Percentiles rank a stretch among this genome's conserved stretches.
Conservation (phyloP, 2,113 vertebrate genomes). For the Misgurnus mizolepis region DNA sequence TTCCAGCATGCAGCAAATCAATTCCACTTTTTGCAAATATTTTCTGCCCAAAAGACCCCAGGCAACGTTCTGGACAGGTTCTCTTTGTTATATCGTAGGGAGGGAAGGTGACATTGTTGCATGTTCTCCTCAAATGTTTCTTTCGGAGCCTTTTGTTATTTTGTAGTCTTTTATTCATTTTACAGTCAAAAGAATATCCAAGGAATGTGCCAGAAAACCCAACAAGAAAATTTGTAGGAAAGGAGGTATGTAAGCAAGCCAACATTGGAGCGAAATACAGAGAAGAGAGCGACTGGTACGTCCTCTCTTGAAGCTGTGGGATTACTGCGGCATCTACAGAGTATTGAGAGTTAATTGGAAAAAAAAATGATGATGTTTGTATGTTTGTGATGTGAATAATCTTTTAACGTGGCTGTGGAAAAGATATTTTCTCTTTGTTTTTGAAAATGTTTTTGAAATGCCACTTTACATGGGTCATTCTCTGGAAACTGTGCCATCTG, state of each 20-base stretch:
- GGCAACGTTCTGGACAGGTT: slow-evolving; percentile 71
- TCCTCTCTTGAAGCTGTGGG: slow-evolving; percentile 63
- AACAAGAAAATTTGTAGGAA: slow-evolving; percentile 99
- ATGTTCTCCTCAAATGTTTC: slow-evolving; percentile 84
- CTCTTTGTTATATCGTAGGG: slow-evolving; percentile 71
- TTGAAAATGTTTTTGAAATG: slow-evolving; percentile 12
- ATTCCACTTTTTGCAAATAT: slow-evolving; percentile 77
- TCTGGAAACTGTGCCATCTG: not conserved
- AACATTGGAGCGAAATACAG: slow-evolving; percentile 63
- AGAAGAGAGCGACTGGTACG: slow-evolving; percentile 70
- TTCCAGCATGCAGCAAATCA: slow-evolving; percentile 76
- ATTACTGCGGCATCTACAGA: slow-evolving; percentile 41
- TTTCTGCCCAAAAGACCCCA: slow-evolving; percentile 70
- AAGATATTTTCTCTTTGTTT: not conserved
- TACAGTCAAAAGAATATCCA: slow-evolving; percentile 99
- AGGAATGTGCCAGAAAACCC: slow-evolving; percentile 99
- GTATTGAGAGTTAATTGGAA: slow-evolving; percentile 71
- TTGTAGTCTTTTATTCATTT: slow-evolving; percentile 99
- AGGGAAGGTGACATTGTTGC: slow-evolving; percentile 76
- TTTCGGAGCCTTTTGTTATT: slow-evolving; percentile 98
- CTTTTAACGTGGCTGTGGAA: slow-evolving; percentile 2
- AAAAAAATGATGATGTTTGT: slow-evolving; percentile 57
- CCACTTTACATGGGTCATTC: not conserved
- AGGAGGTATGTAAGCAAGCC: slow-evolving; percentile 98
- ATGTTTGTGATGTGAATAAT: slow-evolving; percentile 41